Evolutionary conservation across 2,888 invertebrate genomes (phyloP).

Genomic region (Cremastobaeus sp.): DNA sequence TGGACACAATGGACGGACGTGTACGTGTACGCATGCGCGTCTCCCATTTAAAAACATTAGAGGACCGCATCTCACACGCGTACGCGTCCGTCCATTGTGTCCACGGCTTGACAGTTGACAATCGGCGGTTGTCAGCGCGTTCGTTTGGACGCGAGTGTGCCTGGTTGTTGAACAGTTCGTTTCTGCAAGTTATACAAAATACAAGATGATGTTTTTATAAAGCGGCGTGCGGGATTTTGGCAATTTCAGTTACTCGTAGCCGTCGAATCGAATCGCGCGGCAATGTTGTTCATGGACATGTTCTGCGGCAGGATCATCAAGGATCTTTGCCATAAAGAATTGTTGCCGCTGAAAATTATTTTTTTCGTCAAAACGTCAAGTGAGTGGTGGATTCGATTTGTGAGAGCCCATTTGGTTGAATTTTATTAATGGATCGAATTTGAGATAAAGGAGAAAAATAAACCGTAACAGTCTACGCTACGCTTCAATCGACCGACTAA

Average conservation of each 20-base stretch:
- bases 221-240: too few relatives aligned
- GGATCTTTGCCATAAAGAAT: constrained; percentile 85
- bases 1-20: too few relatives aligned
- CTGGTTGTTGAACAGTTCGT: constrained; percentile 38
- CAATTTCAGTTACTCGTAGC: too few relatives aligned
- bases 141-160: constrained; percentile 47
- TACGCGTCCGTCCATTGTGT: too few relatives aligned
- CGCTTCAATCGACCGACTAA: too few relatives aligned
- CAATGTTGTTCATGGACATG: constrained; percentile 79
- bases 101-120: too few relatives aligned
- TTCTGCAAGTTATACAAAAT: constrained; percentile 33
- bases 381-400: constrained; percentile 81
- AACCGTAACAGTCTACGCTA: too few relatives aligned
- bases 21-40: too few relatives aligned
- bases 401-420: background rate
- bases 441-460: too few relatives aligned
- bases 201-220: constrained; percentile 17
- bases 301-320: constrained; percentile 84
- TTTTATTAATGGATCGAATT: background rate
- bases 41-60: too few relatives aligned
- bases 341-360: constrained; percentile 86
- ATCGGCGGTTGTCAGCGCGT: constrained; percentile 52
- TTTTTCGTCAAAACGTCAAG: constrained; percentile 89
- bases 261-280: constrained; percentile 62
- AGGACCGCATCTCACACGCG: too few relatives aligned